Conservation (phyloP, 2,113 vertebrate genomes). For the Pseudois nayaur region DNA sequence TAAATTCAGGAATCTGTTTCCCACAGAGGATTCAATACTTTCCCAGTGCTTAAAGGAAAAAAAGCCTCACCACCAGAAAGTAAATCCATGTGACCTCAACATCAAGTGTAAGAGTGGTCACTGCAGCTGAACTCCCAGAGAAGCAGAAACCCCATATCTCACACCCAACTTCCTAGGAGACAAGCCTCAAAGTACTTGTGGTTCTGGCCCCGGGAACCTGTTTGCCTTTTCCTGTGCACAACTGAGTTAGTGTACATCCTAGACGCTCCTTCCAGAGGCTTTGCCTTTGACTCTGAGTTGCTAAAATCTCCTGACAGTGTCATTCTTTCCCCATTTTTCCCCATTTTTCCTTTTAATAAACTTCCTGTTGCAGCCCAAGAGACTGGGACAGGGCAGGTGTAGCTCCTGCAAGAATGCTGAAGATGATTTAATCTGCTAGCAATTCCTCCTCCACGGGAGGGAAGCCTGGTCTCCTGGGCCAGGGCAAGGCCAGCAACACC, state of each 20-base stretch:
- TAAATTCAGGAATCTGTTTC: neutral
- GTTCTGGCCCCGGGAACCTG: neutral
- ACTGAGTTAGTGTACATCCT: neutral
- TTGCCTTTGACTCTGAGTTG: conserved; percentile 7
- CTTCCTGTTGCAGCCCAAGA: conserved; percentile 38
- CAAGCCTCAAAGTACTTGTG: neutral
- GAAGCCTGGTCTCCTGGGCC: conserved; percentile 34
- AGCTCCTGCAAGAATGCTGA: conserved; percentile 29
- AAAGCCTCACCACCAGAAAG: neutral
- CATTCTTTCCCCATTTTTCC: neutral
- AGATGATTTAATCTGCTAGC: conserved; percentile 40
- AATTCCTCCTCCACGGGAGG: neutral
- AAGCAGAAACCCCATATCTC: neutral
- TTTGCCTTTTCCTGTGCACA: conserved; percentile 18
- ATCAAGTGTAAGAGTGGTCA: neutral
- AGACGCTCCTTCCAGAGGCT: neutral
- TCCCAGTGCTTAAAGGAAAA: neutral
- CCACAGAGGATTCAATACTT: neutral
- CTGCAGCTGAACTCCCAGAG: neutral
- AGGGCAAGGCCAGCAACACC: neutral
- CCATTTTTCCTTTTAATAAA: conserved; percentile 48
- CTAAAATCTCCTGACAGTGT: conserved; percentile 11
- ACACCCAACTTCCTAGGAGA: neutral
- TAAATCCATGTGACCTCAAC: neutral
- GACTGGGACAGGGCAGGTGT: neutral